Evolutionary conservation across 35 echinoderm and acorn worm species (phyloP), one percentile per base, ranked within the genome.

Genomic region (Apostichopus japonicus): DNA sequence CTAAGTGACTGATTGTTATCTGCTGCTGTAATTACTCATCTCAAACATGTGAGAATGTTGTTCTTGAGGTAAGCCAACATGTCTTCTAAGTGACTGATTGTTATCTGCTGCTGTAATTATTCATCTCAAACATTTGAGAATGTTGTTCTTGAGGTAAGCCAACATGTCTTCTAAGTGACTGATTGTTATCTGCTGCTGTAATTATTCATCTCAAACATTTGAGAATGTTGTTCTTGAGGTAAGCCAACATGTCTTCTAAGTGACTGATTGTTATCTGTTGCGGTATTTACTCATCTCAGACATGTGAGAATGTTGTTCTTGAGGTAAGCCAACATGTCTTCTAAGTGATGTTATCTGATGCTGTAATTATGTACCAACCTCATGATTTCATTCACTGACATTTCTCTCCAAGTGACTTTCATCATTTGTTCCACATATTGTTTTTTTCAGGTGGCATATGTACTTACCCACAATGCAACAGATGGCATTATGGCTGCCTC

Each of bases 391-490:
- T 44, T 44, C 33, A 44, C 33, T 44, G 33, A 61, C 13, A 61
- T 61, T 61, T 61, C 7, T 61, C 13, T 61, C 7, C 57, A 61
- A 61, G 6, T 61, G 57, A 61, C 7, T 61, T 10, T 10, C 13
- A 13, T 80, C 5, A 80, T 10, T 80, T 6, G 10, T 33, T 80
- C 6, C 6, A 16, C 33, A 53, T 80, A 16, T 80, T 24, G 16
- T 53, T 24, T 8, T 6, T 0, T 84, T 44, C 7, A 97, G 91
- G 93, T 94, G 8, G 75, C 77, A 17, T 97, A 97, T 80, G 77
- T 62, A 15, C 90, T 97, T 84, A 93, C 91, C 79, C 93, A 94
- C 72, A 97, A 97, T 97, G 91, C 90, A 62, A 97, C 95, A 33
- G 58, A 93, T 91, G 95, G 95, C 6, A 97, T 97, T 11, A 76